Evolutionary conservation across 1,140 invertebrate species (phyloP), one percentile per base, ranked within the genome.

Genomic region (Drosophila nebulosa): DNA sequence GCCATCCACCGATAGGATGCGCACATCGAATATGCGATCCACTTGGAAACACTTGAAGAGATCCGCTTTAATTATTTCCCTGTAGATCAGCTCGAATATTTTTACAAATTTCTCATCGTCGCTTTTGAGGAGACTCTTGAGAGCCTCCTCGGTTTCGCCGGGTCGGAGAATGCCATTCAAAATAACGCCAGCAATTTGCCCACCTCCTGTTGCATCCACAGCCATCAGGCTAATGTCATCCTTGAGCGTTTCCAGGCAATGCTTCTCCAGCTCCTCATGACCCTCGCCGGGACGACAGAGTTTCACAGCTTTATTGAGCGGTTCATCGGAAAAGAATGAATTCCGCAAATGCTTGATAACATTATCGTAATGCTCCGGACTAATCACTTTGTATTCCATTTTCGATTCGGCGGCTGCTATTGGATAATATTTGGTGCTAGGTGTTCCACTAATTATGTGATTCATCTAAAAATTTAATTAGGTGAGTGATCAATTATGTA

Each of bases 251-350:
- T 92, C 89, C 12, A 94, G 76, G 72, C 95, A 95, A 74, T 96
- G 94, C n/a, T 93, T 90, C 90, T 96, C 96, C n/a, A 96, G 92
- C 21, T 95, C 94, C 0, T 91, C 91, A 78, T 96, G 95, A 0
- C 94, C 92, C 64, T 94, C 92, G 0, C 95, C 96, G 0, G 93
- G 92, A 5, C 90, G 70, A 72, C 95, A 96, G 0, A 97, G 92
- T 10, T 92, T 93, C n/a, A 96, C 95, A 0, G 95, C 95, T 60
- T 93, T 93, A 90, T 97, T 97, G 6, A 96, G 92, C 0, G 96
- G 96, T 88, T 97, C 96, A 77, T 97, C 96, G 2, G 95, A 94
- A 89, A 96, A 96, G 91, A 96, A 96, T 70, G 94, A 95, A 64
- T 93, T 91, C 27, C 95, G 92, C 57, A 96, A 92, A 83, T 96